These are phyloP conservation scores for Grus americana DNA, from an alignment of 2,113 vertebrate genomes.

Conservation along the genomic window DNA sequence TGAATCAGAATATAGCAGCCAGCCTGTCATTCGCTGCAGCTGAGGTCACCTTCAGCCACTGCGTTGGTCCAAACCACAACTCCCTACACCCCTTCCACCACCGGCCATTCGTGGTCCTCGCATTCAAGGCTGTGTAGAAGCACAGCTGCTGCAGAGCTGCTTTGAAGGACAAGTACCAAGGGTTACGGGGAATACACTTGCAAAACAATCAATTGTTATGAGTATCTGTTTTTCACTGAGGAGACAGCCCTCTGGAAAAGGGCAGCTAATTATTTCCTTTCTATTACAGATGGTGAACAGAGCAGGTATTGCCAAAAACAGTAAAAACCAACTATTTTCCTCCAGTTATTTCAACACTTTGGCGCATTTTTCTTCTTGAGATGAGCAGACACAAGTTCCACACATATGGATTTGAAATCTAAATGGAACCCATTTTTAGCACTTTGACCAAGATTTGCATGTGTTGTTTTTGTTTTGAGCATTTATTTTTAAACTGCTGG, in stretches of 20 bases:
- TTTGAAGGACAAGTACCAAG: not conserved
- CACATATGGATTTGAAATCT: not conserved
- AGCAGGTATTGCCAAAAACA: not conserved
- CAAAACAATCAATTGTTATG: conserved; percentile 10
- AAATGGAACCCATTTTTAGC: not conserved
- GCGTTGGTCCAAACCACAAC: not conserved
- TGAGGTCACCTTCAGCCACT: not conserved
- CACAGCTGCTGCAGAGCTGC: not conserved
- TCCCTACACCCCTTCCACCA: not conserved
- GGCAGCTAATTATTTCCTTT: conserved; percentile 23
- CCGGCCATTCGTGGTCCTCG: not conserved
- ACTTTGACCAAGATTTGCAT: not conserved
- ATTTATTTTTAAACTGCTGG: not conserved
- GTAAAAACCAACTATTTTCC: not conserved
- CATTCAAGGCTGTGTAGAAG: not conserved
- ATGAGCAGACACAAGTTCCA: not conserved
- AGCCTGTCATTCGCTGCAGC: not conserved
- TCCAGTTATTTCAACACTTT: not conserved
- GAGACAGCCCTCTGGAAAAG: not conserved
- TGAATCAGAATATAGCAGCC: not conserved
- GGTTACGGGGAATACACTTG: not conserved
- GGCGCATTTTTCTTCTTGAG: not conserved
- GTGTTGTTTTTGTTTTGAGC: not conserved
- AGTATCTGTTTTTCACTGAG: not conserved
- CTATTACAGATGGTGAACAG: not conserved